Conservation (phyloP, 2,113 vertebrate genomes). For the Gymnogyps californianus region DNA sequence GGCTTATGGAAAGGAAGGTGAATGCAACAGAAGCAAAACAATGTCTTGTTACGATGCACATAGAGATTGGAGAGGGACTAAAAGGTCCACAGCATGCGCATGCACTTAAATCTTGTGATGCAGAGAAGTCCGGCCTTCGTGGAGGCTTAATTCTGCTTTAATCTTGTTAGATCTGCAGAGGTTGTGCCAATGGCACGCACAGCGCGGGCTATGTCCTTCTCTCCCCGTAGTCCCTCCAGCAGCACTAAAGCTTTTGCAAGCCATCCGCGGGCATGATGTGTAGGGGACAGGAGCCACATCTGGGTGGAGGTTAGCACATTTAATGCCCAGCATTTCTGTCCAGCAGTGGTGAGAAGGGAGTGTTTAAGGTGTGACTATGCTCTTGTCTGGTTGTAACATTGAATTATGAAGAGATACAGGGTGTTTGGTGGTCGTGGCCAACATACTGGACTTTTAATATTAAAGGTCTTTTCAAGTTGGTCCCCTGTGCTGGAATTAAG, state of each 20-base stretch:
- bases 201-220: background rate
- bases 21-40: background rate
- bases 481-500: background rate
- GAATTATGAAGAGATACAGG: background rate
- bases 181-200: background rate
- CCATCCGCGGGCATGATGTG: rapidly evolving
- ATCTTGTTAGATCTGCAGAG: background rate
- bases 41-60: rapidly evolving
- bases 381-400: background rate
- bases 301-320: background rate
- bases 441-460: rapidly evolving
- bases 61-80: background rate
- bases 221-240: background rate
- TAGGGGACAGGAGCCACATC: background rate
- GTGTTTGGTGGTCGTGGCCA: background rate
- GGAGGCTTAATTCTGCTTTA: background rate
- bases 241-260: background rate
- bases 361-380: background rate
- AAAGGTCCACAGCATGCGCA: rapidly evolving
- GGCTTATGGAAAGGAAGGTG: background rate
- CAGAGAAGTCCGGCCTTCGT: background rate
- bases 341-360: background rate
- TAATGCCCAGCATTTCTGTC: background rate
- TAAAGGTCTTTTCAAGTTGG: background rate
- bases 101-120: rapidly evolving